Evolutionary conservation across 2,888 invertebrate genomes (phyloP), one percentile per base, ranked within the genome.

Genomic region (Macroteleia sp.): DNA sequence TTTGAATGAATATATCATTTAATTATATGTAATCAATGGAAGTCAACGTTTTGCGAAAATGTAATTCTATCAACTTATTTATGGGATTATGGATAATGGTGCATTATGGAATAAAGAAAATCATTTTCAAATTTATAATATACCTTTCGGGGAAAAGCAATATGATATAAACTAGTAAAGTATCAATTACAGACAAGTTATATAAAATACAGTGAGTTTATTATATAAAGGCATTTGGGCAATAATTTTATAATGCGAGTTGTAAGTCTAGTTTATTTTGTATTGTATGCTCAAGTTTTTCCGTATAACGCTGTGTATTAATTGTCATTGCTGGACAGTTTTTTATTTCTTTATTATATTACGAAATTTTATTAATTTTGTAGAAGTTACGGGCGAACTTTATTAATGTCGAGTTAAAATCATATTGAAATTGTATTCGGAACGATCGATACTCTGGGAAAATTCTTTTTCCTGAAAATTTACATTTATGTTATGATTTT

Each of bases 391-490:
- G 16, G 16, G 39, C 22, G 10, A 54, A 22, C 42, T 56, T 56
- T 42, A 30, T 42, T 42, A 56, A 42, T 50, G 34, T 50, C 20
- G 20, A 50, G 34, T 56, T 56, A 56, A 39, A 39, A 4, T 50
- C 12, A 14, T 19, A 42, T 28, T 19, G 30, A 56, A 42, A 42
- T 56, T 9, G 42, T 30, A 6, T 19, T 34, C 50, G 5, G 8
- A 12, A 30, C 1, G 30, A 56, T 42, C 56, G 42, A 42, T 56
- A 56, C 17, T 30, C 10, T 14, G 42, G 20, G 30, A 41, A 56
- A 56, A 25, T 39, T 22, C 9, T 39, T 54, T 39, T 3, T 10
- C 12, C 25, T n/a, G 8, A 22, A 17, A 34, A 12, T n/a, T 48
- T 25, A 25, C 12, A 25, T 44, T 1, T 25, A 14, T 2, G 6